Evolutionary conservation across 2,797 vertebrate species (phyloP).

Genomic region (Anolis apletophallus): DNA sequence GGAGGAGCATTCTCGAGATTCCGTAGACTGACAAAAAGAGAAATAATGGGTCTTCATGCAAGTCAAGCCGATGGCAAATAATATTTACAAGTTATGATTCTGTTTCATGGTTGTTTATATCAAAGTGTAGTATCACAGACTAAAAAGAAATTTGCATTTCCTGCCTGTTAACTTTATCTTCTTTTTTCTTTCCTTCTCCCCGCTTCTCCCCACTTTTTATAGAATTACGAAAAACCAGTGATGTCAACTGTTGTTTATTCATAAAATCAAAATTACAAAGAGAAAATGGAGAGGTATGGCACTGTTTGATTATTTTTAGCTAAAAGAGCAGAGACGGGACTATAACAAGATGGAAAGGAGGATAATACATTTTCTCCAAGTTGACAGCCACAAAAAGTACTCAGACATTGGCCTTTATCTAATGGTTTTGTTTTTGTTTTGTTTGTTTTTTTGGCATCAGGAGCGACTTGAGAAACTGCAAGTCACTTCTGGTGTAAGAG

Average conservation of each 20-base stretch:
- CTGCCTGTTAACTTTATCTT: neutral
- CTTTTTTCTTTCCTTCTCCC: slow-evolving; percentile 16
- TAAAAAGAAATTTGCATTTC: neutral
- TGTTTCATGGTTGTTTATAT: neutral
- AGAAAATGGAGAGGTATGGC: slow-evolving; percentile 87
- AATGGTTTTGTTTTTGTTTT: too few species aligned
- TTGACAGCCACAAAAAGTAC: neutral
- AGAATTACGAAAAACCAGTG: slow-evolving; percentile 88
- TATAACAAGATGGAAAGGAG: slow-evolving; percentile 5
- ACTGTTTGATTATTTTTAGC: neutral
- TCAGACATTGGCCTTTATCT: neutral
- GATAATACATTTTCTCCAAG: neutral
- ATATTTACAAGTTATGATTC: neutral
- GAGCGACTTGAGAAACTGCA: too few species aligned
- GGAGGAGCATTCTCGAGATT: too few species aligned
- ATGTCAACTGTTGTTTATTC: slow-evolving; percentile 87
- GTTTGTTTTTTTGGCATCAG: too few species aligned
- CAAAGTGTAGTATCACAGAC: neutral
- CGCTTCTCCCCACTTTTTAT: too few species aligned
- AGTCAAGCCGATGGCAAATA: too few species aligned
- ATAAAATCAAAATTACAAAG: slow-evolving; percentile 89
- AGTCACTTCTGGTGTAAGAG: too few species aligned
- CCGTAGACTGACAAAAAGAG: too few species aligned
- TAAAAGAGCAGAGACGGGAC: slow-evolving; percentile 16
- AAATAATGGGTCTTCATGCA: too few species aligned